Evolutionary conservation across 2,113 vertebrate genomes (phyloP), one percentile per base, ranked within the genome.

Genomic region (Progne subis): DNA sequence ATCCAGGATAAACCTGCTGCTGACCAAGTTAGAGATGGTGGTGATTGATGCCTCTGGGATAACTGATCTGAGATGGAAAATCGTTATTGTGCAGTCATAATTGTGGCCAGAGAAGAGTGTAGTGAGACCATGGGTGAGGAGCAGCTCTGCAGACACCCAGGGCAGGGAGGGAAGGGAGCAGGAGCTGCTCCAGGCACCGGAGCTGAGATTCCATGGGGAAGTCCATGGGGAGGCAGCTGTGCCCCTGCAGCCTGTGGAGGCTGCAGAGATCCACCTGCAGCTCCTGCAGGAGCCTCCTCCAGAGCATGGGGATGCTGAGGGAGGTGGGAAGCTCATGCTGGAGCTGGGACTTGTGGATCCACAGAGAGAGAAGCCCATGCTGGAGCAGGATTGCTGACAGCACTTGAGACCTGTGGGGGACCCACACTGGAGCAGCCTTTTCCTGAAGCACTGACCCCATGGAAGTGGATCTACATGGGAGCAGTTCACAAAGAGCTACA

Each of bases 181-280:
- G 56, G 25, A 31, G 56, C 32, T 37, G 50, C 26, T 67, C 12
- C 26, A 46, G 25, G 41, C 0, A 0, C 61, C 0, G 0, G 29
- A 43, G 21, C 23, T 21, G 43, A n/a, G 34, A 49, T 49, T 47
- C 78, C 4, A 0, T 32, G 43, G 52, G 43, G 43, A 47, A 57
- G 17, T 13, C 61, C 26, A 25, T 8, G 32, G 32, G 25, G 50
- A 67, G 25, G 28, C 16, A 68, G 41, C 32, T 31, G 28, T 57
- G n/a, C n/a, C 50, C 50, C 32, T 56, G n/a, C 20, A 25, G 41
- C 32, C 63, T 32, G 4, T 25, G 32, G 16, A 56, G 44, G 28
- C 23, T 26, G 21, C 65, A 60, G 46, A 52, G 25, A 44, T 34
- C 37, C 46, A 26, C 37, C 37, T n/a, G n/a, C 64, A 69, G 78